A percentile compares a stretch with the other conserved stretches of the same genome.
Evolutionary conservation across 2,888 invertebrate species (phyloP).

Genomic region (Junonia oenone): DNA sequence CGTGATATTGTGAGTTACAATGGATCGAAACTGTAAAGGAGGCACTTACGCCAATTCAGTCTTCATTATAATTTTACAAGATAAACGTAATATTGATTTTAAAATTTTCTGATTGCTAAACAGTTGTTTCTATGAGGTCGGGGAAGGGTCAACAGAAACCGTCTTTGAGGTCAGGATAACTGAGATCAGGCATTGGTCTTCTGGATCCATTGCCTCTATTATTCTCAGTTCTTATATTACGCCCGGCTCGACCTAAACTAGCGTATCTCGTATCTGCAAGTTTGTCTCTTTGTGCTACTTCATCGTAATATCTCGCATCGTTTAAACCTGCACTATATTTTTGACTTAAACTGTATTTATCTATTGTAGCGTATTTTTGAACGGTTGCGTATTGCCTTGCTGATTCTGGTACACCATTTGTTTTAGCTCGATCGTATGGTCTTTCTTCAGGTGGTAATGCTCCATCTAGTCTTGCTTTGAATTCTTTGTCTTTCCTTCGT

Average conservation of each 20-base stretch:
- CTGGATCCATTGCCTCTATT: conserved; percentile 63
- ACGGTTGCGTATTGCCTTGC: conserved; percentile 70
- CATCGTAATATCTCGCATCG: conserved; percentile 74
- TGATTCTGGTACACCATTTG: conserved; percentile 65
- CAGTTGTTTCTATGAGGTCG: conserved; percentile 70
- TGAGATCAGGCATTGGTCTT: conserved; percentile 69
- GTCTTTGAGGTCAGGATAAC: conserved; percentile 82
- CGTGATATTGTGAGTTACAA: conserved; percentile 28
- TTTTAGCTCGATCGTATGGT: conserved; percentile 80
- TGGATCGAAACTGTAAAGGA: conserved; percentile 48
- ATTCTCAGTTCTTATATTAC: conserved; percentile 61
- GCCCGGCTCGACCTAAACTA: conserved; percentile 66
- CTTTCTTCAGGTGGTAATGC: conserved; percentile 79
- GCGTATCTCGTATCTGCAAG: conserved; percentile 73
- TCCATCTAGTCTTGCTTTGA: conserved; percentile 80
- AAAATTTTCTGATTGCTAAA: conserved; percentile 41
- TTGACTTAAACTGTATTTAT: conserved; percentile 76
- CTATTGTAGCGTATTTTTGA: conserved; percentile 76
- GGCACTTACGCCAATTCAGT: conserved; percentile 73
- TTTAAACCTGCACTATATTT: conserved; percentile 76
- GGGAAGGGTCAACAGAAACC: conserved; percentile 86
- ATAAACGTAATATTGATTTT: conserved; percentile 25
- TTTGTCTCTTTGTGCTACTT: conserved; percentile 74
- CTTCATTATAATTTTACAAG: conserved; percentile 59
- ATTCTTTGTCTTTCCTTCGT: conserved; percentile 79